These are phyloP conservation scores for Aspidoscelis tigris DNA, from an alignment of 2,113 vertebrate species.

Conservation along the genomic window DNA sequence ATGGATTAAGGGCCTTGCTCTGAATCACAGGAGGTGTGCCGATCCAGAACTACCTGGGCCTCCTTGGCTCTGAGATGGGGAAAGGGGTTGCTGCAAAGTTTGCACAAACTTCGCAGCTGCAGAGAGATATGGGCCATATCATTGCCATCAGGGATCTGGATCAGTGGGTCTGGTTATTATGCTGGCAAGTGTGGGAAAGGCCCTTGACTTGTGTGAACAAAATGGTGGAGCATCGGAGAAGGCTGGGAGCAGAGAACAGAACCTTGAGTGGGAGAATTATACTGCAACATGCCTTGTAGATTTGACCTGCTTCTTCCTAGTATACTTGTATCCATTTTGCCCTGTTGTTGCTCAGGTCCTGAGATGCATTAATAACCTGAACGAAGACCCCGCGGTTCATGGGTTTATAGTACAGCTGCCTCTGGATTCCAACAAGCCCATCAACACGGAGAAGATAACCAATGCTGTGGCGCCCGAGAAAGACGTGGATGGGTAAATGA, in stretches of 20 bases:
- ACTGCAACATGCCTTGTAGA: neutral
- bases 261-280: neutral
- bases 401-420: constrained; percentile 96
- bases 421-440: constrained; percentile 88
- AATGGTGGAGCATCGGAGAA: neutral
- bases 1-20: no score
- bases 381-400: constrained; percentile 88
- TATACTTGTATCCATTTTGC: neutral
- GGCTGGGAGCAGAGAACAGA: neutral
- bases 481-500: constrained; percentile 93
- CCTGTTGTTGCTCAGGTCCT: constrained; percentile 82
- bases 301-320: neutral
- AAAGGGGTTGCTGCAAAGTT: no score
- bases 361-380: constrained; percentile 83
- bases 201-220: no score
- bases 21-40: no score
- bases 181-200: no score
- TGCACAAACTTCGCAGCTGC: no score
- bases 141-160: no score
- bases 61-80: no score
- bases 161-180: no score
- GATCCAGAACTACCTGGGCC: no score
- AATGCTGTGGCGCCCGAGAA: constrained; percentile 91
- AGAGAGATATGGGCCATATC: no score
- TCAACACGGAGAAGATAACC: constrained; percentile 89